These are phyloP conservation scores for Poecilia gillii DNA, from an alignment of 2,797 vertebrate species.

Conservation along the genomic window DNA sequence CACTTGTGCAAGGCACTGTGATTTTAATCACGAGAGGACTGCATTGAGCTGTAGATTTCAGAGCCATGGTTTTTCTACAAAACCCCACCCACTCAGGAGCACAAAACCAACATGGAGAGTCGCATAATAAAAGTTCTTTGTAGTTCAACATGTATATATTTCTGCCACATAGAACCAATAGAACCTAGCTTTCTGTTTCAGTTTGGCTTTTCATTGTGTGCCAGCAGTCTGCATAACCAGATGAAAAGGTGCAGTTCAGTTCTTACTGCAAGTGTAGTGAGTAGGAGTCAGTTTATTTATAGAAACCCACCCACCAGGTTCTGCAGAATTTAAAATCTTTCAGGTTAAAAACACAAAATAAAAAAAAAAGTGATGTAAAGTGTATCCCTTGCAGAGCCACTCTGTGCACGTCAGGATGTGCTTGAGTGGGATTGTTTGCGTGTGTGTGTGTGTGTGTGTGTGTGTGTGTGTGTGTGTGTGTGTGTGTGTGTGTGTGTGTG, in stretches of 20 bases:
- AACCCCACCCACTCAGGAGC: slow-evolving; percentile 24
- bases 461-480: neutral
- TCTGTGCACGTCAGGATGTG: neutral
- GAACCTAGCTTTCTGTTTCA: slow-evolving; percentile 13
- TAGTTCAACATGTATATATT: slow-evolving; percentile 32
- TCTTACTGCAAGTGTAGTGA: slow-evolving; percentile 42
- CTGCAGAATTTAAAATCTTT: slow-evolving; percentile 56
- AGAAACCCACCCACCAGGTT: slow-evolving; percentile 56
- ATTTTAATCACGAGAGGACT: slow-evolving; percentile 54
- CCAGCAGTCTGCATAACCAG: slow-evolving; percentile 30
- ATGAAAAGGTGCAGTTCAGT: slow-evolving; percentile 32
- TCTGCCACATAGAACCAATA: slow-evolving; percentile 18
- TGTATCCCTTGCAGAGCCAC: slow-evolving; percentile 33
- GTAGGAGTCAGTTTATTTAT: slow-evolving; percentile 67
- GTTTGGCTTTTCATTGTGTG: slow-evolving; percentile 41
- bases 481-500: too few relatives aligned
- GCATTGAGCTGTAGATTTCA: slow-evolving; percentile 43
- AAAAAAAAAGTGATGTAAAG: slow-evolving; percentile 33
- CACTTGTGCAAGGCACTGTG: slow-evolving; percentile 48
- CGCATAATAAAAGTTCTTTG: slow-evolving; percentile 41
- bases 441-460: slow-evolving; percentile 1
- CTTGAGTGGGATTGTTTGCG: neutral
- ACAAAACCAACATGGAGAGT: slow-evolving; percentile 22
- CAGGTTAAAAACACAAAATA: slow-evolving; percentile 32
- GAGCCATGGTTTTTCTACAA: slow-evolving; percentile 32